Conservation (phyloP, 2,797 vertebrate species). For the Odontamblyopus rebecca region DNA sequence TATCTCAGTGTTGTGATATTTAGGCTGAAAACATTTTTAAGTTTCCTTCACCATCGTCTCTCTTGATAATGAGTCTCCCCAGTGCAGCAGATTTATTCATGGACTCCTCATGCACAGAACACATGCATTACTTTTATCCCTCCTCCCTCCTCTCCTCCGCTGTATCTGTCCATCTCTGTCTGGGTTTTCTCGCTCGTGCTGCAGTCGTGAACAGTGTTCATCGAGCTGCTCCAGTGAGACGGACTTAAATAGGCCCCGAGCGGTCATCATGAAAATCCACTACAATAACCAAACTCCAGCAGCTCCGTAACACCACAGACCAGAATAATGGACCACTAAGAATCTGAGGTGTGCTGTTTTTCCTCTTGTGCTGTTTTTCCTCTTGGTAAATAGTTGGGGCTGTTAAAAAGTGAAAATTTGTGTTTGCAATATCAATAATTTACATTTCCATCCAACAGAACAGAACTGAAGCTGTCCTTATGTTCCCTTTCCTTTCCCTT, state of each 20-base stretch:
- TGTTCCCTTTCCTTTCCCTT: no score
- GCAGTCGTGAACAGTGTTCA: slow-evolving; percentile 38
- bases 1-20: neutral
- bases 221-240: slow-evolving; percentile 16
- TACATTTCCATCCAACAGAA: neutral
- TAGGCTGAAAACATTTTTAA: neutral
- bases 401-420: neutral
- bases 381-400: neutral
- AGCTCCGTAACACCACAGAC: slow-evolving; percentile 24
- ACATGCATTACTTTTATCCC: slow-evolving; percentile 54
- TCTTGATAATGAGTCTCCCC: slow-evolving; percentile 13
- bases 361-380: neutral
- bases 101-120: slow-evolving; percentile 39
- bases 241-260: slow-evolving; percentile 21
- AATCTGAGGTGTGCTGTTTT: neutral
- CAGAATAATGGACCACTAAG: slow-evolving; percentile 28
- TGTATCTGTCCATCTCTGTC: slow-evolving; percentile 48
- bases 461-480: no score
- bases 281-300: slow-evolving; percentile 40
- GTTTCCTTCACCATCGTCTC: neutral
- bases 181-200: slow-evolving; percentile 39
- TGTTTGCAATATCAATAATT: neutral
- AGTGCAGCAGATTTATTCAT: slow-evolving; percentile 34
- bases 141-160: slow-evolving; percentile 31
- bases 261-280: slow-evolving; percentile 16